Conservation (phyloP, 2,797 vertebrate species). For the Gymnoscopelus braueri region DNA sequence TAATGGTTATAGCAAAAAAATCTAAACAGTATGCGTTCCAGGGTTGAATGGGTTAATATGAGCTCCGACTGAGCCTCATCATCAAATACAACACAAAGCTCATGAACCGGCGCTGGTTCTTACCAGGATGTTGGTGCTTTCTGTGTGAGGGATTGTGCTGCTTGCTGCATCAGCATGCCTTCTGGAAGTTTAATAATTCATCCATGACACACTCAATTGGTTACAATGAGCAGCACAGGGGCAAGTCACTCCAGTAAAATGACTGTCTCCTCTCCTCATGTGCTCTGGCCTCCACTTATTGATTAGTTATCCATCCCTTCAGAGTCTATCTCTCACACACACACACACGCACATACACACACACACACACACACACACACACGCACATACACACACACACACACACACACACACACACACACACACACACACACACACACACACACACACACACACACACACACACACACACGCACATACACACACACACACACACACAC, state of each 20-base stretch:
- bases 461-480: no score
- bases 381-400: neutral
- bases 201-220: slow-evolving; percentile 71
- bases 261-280: slow-evolving; percentile 60
- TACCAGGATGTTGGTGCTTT: slow-evolving; percentile 26
- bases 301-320: slow-evolving; percentile 59
- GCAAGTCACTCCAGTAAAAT: slow-evolving; percentile 62
- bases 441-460: no score
- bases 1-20: no score
- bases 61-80: no score
- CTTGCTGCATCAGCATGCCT: slow-evolving; percentile 29
- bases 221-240: slow-evolving; percentile 49
- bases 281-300: slow-evolving; percentile 54
- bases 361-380: neutral
- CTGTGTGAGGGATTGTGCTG: slow-evolving; percentile 13
- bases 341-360: neutral
- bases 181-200: slow-evolving; percentile 60
- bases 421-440: no score
- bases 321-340: slow-evolving; percentile 44
- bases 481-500: no score
- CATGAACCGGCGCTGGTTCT: no score
- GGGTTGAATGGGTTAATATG: no score
- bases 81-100: no score
- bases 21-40: no score
- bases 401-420: neutral